phyloP scores from a whole-genome alignment of 2,888 invertebrate species.

The Melitaea athalia region DNA sequence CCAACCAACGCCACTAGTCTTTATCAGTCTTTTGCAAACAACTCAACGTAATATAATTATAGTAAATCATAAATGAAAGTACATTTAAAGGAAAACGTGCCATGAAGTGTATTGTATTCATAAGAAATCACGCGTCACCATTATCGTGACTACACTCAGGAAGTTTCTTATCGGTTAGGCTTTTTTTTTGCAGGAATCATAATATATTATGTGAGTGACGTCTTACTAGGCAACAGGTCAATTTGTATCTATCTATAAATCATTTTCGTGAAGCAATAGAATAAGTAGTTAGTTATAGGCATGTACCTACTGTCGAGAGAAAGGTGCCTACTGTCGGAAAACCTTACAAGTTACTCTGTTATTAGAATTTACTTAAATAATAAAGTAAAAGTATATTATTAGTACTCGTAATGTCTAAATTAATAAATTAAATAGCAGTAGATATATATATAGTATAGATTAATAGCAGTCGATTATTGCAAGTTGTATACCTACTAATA shows the following conservation, averaged over 20 bases:
- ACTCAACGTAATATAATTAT: background rate
- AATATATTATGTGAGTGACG: slow-evolving; percentile 20
- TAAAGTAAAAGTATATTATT: no score
- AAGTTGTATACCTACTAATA: no score
- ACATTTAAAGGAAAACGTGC: slow-evolving; percentile 2
- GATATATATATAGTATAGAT: background rate
- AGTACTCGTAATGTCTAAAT: background rate
- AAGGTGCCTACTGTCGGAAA: slow-evolving; percentile 19
- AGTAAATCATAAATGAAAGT: background rate
- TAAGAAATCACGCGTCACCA: slow-evolving; percentile 31
- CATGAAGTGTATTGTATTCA: slow-evolving; percentile 34
- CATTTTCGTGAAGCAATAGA: slow-evolving; percentile 7
- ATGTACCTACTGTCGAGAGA: slow-evolving; percentile 7
- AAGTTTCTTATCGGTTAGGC: slow-evolving; percentile 31
- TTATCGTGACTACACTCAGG: slow-evolving; percentile 31
- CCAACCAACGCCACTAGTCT: no score
- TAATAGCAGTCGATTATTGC: no score
- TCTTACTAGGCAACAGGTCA: slow-evolving; percentile 16
- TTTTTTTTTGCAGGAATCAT: slow-evolving; percentile 30
- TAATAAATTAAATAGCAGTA: background rate
- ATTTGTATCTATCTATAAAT: slow-evolving; percentile 12
- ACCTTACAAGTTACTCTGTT: slow-evolving; percentile 1
- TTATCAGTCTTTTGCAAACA: background rate
- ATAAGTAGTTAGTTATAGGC: slow-evolving; percentile 11
- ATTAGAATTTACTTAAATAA: background rate